Conservation (phyloP, 1,140 invertebrate species). For the Anadara kagoshimensis region DNA sequence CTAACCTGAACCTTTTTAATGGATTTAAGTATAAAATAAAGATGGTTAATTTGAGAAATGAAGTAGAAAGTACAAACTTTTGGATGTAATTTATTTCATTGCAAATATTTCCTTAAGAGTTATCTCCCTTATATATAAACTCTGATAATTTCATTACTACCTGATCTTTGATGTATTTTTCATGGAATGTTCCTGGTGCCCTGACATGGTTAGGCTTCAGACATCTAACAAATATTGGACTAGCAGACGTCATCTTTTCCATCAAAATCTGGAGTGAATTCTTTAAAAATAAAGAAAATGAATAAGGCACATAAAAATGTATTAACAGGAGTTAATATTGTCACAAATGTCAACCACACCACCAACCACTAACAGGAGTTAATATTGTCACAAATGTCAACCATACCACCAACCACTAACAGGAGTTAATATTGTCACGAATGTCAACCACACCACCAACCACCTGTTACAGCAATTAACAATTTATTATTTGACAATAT, state of each 20-base stretch:
- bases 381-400: neutral
- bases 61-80: neutral
- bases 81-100: neutral
- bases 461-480: neutral
- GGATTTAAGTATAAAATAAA: neutral
- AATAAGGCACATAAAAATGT: too few relatives aligned
- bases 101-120: neutral
- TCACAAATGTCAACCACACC: too few relatives aligned
- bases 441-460: too few relatives aligned
- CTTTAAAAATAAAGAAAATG: conserved; percentile 75
- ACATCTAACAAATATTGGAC: conserved; percentile 87
- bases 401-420: too few relatives aligned
- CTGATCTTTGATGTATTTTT: conserved; percentile 84
- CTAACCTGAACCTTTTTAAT: too few relatives aligned
- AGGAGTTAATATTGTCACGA: neutral
- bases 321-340: too few relatives aligned
- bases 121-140: neutral
- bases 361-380: too few relatives aligned
- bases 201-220: conserved; percentile 88
- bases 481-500: too few relatives aligned
- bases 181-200: conserved; percentile 81
- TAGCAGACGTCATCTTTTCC: conserved; percentile 84
- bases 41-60: neutral
- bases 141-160: conserved; percentile 64
- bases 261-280: conserved; percentile 88